Conservation (phyloP, 2,888 invertebrate species). For the Tinea semifulvella region DNA sequence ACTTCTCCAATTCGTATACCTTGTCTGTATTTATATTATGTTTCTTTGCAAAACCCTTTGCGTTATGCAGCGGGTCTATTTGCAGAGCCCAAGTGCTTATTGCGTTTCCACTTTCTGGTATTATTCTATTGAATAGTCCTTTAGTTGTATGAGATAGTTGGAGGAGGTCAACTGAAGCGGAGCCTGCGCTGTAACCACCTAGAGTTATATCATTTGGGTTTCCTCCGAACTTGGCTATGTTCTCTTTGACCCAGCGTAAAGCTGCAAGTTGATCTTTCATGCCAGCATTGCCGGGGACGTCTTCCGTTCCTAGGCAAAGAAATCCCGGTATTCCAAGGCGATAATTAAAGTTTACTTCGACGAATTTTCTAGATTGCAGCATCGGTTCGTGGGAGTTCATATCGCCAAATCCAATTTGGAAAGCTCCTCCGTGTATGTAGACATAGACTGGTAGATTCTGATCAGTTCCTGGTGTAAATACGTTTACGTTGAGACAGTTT, state of each 20-base stretch:
- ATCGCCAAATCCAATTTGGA: conserved; percentile 12
- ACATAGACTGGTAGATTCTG: conserved; percentile 8
- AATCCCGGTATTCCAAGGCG: conserved; percentile 11
- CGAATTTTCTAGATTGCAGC: not conserved
- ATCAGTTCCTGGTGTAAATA: conserved; percentile 13
- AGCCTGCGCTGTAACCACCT: conserved; percentile 12
- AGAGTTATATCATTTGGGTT: conserved; percentile 13
- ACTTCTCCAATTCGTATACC: conserved; percentile 9
- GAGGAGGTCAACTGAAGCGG: conserved; percentile 6
- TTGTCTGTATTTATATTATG: not conserved
- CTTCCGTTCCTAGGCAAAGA: conserved; percentile 12
- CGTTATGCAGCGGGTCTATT: not conserved
- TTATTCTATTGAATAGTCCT: conserved; percentile 11
- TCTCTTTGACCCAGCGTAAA: conserved; percentile 12
- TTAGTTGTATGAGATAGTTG: not conserved
- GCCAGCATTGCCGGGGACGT: conserved; percentile 13
- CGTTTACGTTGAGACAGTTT: conserved; percentile 14
- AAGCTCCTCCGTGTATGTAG: conserved; percentile 14
- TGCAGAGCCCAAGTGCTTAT: conserved; percentile 8
- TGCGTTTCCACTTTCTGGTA: conserved; percentile 10
- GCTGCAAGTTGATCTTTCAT: conserved; percentile 14
- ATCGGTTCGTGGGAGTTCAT: conserved; percentile 7
- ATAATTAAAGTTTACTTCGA: conserved; percentile 13
- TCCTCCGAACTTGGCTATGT: conserved; percentile 10
- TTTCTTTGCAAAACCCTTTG: not conserved